These are phyloP conservation scores for Gari tellinella DNA, from an alignment of 2,888 invertebrate genomes.

Conservation along the genomic window DNA sequence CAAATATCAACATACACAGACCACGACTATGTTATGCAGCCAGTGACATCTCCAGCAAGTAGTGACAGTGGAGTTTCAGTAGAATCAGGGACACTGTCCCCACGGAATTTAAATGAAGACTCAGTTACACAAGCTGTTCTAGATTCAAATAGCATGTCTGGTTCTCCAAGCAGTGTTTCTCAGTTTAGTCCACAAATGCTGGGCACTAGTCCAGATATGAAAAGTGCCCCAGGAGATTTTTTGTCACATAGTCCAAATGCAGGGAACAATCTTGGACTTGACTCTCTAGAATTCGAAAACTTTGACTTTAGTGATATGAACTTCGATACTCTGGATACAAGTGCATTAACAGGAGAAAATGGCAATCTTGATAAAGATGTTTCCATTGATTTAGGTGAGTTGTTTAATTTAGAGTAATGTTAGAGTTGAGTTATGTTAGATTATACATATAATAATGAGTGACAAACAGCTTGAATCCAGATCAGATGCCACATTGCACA, in stretches of 20 bases:
- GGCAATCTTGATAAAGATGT: slow-evolving; percentile 49
- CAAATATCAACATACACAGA: slow-evolving; percentile 59
- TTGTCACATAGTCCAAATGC: slow-evolving; percentile 15
- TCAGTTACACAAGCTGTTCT: slow-evolving; percentile 20
- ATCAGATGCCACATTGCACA: too few species aligned
- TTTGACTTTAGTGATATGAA: slow-evolving; percentile 68
- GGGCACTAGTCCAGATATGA: too few species aligned
- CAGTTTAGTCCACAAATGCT: slow-evolving; percentile 23
- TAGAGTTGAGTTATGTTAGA: too few species aligned
- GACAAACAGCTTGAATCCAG: too few species aligned
- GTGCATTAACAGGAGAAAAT: slow-evolving; percentile 31
- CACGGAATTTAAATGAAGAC: slow-evolving; percentile 19
- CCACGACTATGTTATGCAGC: slow-evolving; percentile 73
- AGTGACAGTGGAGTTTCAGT: slow-evolving; percentile 79
- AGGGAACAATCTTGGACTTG: slow-evolving; percentile 42
- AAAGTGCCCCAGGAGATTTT: too few species aligned
- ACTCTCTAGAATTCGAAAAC: slow-evolving; percentile 63
- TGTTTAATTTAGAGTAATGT: neutral
- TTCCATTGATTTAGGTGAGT: slow-evolving; percentile 52
- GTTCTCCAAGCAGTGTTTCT: slow-evolving; percentile 56
- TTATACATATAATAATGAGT: too few species aligned
- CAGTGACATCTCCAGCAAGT: slow-evolving; percentile 72
- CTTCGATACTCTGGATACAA: slow-evolving; percentile 60
- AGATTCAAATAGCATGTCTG: slow-evolving; percentile 54
- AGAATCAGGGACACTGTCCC: slow-evolving; percentile 68